These are phyloP conservation scores for Temnothorax longispinosus DNA, from an alignment of 1,140 invertebrate genomes.

Conservation along the genomic window DNA sequence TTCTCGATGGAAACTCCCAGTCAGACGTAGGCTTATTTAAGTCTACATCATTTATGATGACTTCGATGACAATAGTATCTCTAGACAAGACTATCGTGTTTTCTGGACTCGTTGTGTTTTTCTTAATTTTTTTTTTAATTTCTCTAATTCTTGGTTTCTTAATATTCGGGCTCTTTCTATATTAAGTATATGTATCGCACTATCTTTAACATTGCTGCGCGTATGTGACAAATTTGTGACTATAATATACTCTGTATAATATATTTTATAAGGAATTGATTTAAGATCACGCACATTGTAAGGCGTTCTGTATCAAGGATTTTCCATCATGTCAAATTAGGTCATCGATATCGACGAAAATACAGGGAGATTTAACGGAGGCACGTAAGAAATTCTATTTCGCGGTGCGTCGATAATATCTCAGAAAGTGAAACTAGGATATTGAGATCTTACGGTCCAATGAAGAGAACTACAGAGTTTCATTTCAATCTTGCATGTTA, in stretches of 20 bases:
- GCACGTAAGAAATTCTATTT: slow-evolving; percentile 29
- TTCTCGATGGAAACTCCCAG: not conserved
- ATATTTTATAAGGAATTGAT: not conserved
- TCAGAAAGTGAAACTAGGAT: slow-evolving; percentile 38
- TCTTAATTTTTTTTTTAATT: not conserved
- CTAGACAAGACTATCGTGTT: not conserved
- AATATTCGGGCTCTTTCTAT: not conserved
- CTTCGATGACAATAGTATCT: not conserved
- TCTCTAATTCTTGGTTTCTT: not conserved
- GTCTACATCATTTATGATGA: not conserved
- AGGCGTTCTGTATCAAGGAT: not conserved
- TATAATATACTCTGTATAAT: not conserved
- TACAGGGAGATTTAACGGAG: slow-evolving; percentile 28
- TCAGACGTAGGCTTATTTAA: slow-evolving; percentile 5
- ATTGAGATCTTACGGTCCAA: not conserved
- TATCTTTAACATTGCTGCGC: not conserved
- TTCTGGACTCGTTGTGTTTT: not conserved
- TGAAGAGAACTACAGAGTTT: not conserved
- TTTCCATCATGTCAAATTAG: slow-evolving; percentile 28
- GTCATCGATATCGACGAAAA: slow-evolving; percentile 2
- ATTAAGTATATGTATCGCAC: not conserved
- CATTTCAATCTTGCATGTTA: not conserved
- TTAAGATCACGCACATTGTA: not conserved
- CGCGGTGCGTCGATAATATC: slow-evolving; percentile 36
- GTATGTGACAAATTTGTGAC: not conserved